A percentile compares a stretch with the other conserved stretches of the same genome.
Evolutionary conservation across 2,888 invertebrate species (phyloP).

Genomic region (Heliconius hortense): DNA sequence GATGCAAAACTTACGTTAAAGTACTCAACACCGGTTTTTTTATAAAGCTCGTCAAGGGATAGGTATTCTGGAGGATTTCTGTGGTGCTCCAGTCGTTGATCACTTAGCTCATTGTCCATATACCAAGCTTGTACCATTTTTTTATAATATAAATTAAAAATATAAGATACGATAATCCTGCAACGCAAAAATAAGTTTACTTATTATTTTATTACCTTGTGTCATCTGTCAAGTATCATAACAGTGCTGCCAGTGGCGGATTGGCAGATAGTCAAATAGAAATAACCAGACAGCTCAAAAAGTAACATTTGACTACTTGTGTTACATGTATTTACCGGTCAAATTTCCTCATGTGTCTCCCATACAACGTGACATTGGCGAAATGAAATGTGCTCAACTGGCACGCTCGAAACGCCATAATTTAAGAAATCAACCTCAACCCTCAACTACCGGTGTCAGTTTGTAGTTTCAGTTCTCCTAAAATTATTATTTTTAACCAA

Average conservation of each 20-base stretch:
- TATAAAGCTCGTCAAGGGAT: conserved; percentile 84
- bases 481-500: too few relatives aligned
- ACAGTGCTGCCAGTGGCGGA: too few relatives aligned
- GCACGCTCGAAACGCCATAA: too few relatives aligned
- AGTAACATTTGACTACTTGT: too few relatives aligned
- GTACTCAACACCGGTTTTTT: conserved; percentile 93
- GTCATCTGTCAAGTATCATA: background rate
- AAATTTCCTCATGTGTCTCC: too few relatives aligned
- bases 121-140: conserved; percentile 93
- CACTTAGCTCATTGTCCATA: conserved; percentile 85
- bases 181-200: conserved; percentile 4
- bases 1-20: conserved; percentile 84
- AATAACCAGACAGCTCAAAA: background rate
- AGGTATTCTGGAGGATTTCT: conserved; percentile 88
- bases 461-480: too few relatives aligned
- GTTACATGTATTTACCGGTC: too few relatives aligned
- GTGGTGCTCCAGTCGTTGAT: conserved; percentile 93
- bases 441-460: too few relatives aligned
- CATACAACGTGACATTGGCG: too few relatives aligned
- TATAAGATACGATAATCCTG: background rate
- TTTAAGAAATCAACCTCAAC: too few relatives aligned
- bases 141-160: background rate
- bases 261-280: background rate
- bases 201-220: too few relatives aligned
- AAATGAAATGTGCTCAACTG: too few relatives aligned